These are phyloP conservation scores for Chlorospingus semifuscus DNA, from an alignment of 2,797 vertebrate species.

Conservation along the genomic window DNA sequence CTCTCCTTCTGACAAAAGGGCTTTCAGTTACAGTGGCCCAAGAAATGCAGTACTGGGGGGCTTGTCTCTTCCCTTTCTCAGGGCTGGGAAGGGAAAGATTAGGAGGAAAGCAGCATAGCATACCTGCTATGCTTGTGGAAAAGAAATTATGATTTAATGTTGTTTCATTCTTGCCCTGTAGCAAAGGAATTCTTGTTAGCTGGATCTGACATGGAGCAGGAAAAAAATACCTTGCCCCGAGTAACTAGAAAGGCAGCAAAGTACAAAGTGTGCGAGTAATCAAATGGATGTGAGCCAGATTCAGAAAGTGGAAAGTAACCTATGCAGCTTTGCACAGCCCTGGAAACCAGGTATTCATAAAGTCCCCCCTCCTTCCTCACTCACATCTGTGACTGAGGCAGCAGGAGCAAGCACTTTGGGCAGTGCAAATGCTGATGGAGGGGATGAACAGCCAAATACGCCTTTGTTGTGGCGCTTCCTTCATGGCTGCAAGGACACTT, in stretches of 20 bases:
- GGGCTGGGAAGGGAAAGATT: background rate
- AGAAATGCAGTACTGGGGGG: background rate
- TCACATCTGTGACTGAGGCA: background rate
- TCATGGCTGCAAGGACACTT: background rate
- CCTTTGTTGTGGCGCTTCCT: background rate
- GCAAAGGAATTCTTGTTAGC: background rate
- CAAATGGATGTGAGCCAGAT: background rate
- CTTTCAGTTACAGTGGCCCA: background rate
- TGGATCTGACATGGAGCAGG: background rate
- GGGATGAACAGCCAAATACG: rapidly evolving
- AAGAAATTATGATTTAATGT: background rate
- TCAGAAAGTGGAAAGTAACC: background rate
- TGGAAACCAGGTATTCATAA: background rate
- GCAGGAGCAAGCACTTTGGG: background rate
- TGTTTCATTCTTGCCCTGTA: background rate
- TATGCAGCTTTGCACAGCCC: background rate
- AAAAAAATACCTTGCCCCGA: background rate
- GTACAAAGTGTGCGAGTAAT: background rate
- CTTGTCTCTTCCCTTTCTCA: background rate
- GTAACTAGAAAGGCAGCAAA: background rate
- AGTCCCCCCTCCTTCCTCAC: background rate
- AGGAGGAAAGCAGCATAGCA: background rate
- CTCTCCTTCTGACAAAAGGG: background rate
- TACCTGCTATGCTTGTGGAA: background rate
- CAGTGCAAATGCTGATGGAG: background rate